Conservation (phyloP, 2,113 vertebrate genomes). For the Corynorhinus townsendii region DNA sequence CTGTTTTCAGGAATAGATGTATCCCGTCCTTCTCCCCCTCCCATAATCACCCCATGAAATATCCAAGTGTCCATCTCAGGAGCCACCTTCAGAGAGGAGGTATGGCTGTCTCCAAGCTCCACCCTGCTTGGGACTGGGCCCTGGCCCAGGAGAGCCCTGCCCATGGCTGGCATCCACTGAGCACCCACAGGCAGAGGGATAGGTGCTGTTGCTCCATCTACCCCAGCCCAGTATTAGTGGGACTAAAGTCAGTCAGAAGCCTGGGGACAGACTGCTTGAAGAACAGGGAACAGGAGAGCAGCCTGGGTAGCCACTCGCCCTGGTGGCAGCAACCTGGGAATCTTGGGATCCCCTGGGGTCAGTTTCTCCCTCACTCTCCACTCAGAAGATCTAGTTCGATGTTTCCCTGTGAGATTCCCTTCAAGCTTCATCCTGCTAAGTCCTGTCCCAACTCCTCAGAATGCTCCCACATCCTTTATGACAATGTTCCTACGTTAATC, state of each 20-base stretch:
- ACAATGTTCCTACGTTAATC: background rate
- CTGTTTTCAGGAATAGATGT: background rate
- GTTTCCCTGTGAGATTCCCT: background rate
- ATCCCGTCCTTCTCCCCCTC: background rate
- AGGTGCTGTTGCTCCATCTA: background rate
- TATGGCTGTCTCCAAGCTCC: background rate
- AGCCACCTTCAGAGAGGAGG: background rate
- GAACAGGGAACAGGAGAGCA: background rate
- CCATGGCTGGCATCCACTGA: background rate
- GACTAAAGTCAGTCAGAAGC: constrained; percentile 16
- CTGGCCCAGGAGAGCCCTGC: background rate
- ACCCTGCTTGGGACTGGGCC: background rate
- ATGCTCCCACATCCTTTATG: background rate
- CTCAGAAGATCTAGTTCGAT: background rate
- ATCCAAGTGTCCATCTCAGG: background rate
- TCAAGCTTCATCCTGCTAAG: background rate
- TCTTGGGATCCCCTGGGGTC: background rate
- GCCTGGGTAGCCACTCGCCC: background rate
- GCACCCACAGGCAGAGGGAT: background rate
- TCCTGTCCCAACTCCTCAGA: background rate
- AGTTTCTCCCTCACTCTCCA: background rate
- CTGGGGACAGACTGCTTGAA: background rate
- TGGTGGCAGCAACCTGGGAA: background rate
- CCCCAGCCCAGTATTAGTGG: background rate
- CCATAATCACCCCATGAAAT: background rate